Conservation (phyloP, 1,140 invertebrate genomes). For the Ips nitidus region DNA sequence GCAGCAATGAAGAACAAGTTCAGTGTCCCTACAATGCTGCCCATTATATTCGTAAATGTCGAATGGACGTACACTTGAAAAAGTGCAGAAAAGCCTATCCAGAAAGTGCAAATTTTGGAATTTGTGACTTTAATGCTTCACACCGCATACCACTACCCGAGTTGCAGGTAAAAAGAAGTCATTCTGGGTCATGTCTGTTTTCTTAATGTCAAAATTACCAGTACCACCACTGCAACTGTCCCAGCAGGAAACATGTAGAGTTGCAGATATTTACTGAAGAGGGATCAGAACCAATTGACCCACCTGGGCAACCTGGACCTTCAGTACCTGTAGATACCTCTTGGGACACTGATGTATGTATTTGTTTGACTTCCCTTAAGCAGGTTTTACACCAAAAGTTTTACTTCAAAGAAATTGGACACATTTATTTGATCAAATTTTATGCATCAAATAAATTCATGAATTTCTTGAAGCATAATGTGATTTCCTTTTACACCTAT, state of each 20-base stretch:
- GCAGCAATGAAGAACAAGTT: constrained; percentile 22
- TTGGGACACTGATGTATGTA: constrained; percentile 27
- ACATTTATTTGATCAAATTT: background rate
- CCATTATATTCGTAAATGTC: constrained; percentile 22
- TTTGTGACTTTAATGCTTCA: constrained; percentile 24
- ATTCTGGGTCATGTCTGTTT: background rate
- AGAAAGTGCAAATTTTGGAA: background rate
- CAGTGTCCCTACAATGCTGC: constrained; percentile 26
- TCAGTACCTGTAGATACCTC: constrained; percentile 21
- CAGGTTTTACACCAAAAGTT: background rate
- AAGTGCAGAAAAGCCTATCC: constrained; percentile 18
- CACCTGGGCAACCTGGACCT: background rate
- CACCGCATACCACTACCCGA: constrained; percentile 22
- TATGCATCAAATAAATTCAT: no score
- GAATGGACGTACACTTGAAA: constrained; percentile 23
- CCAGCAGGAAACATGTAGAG: constrained; percentile 16
- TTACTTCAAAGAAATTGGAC: background rate
- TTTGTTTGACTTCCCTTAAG: background rate
- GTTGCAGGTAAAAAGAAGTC: constrained; percentile 17
- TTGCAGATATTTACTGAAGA: constrained; percentile 13
- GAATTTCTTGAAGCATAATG: no score
- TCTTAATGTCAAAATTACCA: constrained; percentile 1
- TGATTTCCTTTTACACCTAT: no score
- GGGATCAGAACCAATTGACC: background rate
- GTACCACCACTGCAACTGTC: constrained; percentile 24